phyloP scores from a whole-genome alignment of 1,140 invertebrate genomes.

The Triops longicaudatus region DNA sequence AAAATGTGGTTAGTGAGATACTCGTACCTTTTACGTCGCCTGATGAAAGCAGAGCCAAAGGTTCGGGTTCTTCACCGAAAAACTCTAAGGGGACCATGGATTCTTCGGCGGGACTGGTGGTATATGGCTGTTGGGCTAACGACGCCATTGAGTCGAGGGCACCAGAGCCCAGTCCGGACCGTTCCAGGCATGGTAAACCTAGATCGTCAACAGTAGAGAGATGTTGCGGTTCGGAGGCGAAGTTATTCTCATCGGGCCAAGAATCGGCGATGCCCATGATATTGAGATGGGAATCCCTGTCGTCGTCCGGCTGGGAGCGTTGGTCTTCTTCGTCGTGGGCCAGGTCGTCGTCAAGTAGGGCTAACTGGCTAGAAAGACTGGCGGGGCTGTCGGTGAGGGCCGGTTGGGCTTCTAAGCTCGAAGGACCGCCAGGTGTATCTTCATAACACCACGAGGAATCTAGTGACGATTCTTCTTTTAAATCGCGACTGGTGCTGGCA shows the following conservation, averaged over 20 bases:
- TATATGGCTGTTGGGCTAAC: conserved; percentile 36
- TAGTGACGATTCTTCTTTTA: background rate
- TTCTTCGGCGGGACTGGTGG: conserved; percentile 40
- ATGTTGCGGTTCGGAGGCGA: background rate
- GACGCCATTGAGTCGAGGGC: conserved; percentile 38
- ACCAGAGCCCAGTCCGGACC: conserved; percentile 35
- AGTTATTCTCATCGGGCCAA: conserved; percentile 25
- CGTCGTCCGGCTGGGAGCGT: background rate
- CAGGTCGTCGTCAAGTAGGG: conserved; percentile 22
- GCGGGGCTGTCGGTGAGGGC: conserved; percentile 22
- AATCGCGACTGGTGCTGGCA: background rate
- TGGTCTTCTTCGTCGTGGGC: conserved; percentile 18
- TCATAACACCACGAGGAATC: conserved; percentile 3
- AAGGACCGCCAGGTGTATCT: conserved; percentile 16
- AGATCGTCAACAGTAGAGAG: background rate
- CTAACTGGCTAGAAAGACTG: conserved; percentile 25
- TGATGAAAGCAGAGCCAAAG: conserved; percentile 36
- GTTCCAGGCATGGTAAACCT: conserved; percentile 36
- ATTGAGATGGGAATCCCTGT: conserved; percentile 21
- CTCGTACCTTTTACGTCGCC: conserved; percentile 39
- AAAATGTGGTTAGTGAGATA: too few relatives aligned
- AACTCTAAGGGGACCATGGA: conserved; percentile 40
- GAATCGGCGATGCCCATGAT: conserved; percentile 31
- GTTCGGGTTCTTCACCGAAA: conserved; percentile 38
- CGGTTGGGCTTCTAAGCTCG: conserved; percentile 26